These are phyloP conservation scores for Anagyrus pseudococci DNA, from an alignment of 2,888 invertebrate species.

Conservation along the genomic window DNA sequence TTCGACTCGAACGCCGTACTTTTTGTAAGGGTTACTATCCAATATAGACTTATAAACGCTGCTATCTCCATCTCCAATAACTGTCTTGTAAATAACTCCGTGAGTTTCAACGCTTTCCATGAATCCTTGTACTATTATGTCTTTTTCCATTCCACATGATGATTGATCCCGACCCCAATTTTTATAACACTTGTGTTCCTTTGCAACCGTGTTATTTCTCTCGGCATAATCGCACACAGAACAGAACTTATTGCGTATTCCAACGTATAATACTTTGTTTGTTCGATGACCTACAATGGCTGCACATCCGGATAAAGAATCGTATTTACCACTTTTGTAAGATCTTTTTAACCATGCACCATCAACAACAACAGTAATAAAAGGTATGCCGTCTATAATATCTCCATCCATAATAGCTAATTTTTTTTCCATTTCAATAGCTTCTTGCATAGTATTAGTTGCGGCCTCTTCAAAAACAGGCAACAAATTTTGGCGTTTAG, in stretches of 20 bases:
- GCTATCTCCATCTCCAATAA: conserved; percentile 48
- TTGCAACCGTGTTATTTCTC: conserved; percentile 20
- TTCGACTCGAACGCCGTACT: conserved; percentile 20
- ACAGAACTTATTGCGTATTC: conserved; percentile 46
- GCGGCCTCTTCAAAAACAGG: conserved; percentile 2
- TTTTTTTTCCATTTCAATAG: conserved; percentile 31
- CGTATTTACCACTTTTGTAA: conserved; percentile 26
- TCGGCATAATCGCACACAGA: conserved; percentile 40
- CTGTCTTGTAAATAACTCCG: conserved; percentile 36
- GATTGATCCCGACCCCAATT: conserved; percentile 46
- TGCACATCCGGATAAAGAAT: conserved; percentile 34
- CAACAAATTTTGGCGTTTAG: conserved; percentile 9
- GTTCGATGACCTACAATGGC: conserved; percentile 34
- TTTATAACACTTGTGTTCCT: conserved; percentile 43
- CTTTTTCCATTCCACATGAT: conserved; percentile 45
- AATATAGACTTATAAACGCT: conserved; percentile 47
- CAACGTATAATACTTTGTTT: conserved; percentile 43
- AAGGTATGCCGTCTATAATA: conserved; percentile 31
- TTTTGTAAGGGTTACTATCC: conserved; percentile 27
- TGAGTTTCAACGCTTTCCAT: conserved; percentile 28
- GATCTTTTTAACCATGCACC: conserved; percentile 37
- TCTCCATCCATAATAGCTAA: conserved; percentile 32
- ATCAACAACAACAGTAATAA: conserved; percentile 35
- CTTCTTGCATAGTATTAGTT: conserved; percentile 26
- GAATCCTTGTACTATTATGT: conserved; percentile 32